phyloP scores from a whole-genome alignment of 1,140 invertebrate genomes.

The Calephelis nemesis region DNA sequence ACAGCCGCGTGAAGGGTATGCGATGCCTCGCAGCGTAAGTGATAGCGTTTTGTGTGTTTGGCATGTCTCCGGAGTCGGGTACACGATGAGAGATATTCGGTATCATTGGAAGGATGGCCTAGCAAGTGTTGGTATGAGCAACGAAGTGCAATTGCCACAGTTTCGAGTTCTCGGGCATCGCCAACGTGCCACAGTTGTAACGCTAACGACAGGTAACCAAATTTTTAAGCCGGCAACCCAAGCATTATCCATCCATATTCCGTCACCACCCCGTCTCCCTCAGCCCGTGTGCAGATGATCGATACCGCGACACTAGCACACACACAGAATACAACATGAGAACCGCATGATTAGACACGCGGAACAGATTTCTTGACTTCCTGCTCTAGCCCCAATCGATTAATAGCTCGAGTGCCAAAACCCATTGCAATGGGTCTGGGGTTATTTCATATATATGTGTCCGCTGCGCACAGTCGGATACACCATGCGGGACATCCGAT shows the following conservation, averaged over 20 bases:
- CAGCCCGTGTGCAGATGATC: slow-evolving; percentile 68
- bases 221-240: slow-evolving; percentile 54
- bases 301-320: slow-evolving; percentile 67
- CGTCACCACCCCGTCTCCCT: slow-evolving; percentile 71
- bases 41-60: slow-evolving; percentile 81
- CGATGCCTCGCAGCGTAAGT: slow-evolving; percentile 77
- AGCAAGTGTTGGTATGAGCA: slow-evolving; percentile 93
- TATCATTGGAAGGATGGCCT: slow-evolving; percentile 96
- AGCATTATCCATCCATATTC: slow-evolving; percentile 65
- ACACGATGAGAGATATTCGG: slow-evolving; percentile 98
- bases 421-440: slow-evolving; percentile 84
- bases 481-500: slow-evolving; percentile 97
- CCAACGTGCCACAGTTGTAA: slow-evolving; percentile 94
- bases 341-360: slow-evolving; percentile 69
- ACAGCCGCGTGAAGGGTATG: slow-evolving; percentile 53
- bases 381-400: slow-evolving; percentile 69
- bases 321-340: slow-evolving; percentile 65
- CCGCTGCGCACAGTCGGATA: slow-evolving; percentile 92
- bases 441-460: slow-evolving; percentile 83
- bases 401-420: slow-evolving; percentile 78
- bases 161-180: slow-evolving; percentile 96
- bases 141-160: slow-evolving; percentile 95
- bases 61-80: slow-evolving; percentile 90
- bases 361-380: slow-evolving; percentile 53
- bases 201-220: slow-evolving; percentile 93